These are phyloP conservation scores for Caprella mutica DNA, from an alignment of 2,888 invertebrate genomes.

Conservation along the genomic window DNA sequence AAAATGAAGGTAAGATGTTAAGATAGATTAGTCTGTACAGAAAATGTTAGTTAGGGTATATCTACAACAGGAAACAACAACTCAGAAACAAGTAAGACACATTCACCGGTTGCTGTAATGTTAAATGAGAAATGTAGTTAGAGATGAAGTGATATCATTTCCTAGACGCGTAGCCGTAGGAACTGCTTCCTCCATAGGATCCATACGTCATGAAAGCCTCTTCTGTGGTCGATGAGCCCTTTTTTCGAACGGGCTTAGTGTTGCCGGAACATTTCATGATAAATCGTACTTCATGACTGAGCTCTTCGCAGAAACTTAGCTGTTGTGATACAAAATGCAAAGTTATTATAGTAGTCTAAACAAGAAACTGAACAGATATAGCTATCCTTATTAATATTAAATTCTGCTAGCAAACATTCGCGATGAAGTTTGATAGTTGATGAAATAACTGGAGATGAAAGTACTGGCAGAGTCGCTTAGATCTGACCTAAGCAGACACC, in stretches of 20 bases:
- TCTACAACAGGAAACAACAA: too few relatives aligned
- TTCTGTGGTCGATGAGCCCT: constrained; percentile 21
- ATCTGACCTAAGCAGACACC: too few relatives aligned
- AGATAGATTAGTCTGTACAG: too few relatives aligned
- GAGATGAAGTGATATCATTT: too few relatives aligned
- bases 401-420: background rate
- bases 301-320: constrained; percentile 33
- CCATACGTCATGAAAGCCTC: constrained; percentile 29
- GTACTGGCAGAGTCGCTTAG: too few relatives aligned
- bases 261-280: constrained; percentile 33
- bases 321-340: background rate
- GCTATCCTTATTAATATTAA: constrained; percentile 9
- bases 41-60: too few relatives aligned
- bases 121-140: too few relatives aligned
- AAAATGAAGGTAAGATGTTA: too few relatives aligned
- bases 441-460: too few relatives aligned
- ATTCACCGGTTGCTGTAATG: too few relatives aligned
- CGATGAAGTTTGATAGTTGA: too few relatives aligned
- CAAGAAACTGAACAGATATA: background rate
- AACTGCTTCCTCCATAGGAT: constrained; percentile 15
- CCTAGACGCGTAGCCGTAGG: constrained; percentile 8
- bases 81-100: too few relatives aligned
- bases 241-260: constrained; percentile 31
- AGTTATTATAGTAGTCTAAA: background rate
- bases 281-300: constrained; percentile 30